A percentile compares a stretch with the other conserved stretches of the same genome.
Evolutionary conservation across 2,113 vertebrate species (phyloP).

Genomic region (Sclerurus mexicanus): DNA sequence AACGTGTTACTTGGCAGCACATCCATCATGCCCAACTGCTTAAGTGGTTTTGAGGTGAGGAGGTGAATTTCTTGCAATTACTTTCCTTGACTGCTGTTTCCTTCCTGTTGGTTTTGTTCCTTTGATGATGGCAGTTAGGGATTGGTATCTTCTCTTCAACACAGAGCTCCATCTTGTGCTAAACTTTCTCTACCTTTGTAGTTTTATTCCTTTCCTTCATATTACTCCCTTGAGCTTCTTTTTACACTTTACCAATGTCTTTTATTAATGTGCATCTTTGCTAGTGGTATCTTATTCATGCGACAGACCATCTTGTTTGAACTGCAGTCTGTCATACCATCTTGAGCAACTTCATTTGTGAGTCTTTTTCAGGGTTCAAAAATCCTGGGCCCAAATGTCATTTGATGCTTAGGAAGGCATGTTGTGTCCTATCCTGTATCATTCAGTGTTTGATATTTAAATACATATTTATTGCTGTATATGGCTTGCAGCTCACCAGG

Average conservation of each 20-base stretch:
- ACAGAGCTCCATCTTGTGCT: background rate
- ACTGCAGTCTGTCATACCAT: background rate
- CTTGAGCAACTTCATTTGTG: background rate
- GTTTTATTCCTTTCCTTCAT: background rate
- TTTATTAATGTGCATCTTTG: background rate
- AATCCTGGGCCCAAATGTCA: background rate
- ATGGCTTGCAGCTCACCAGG: background rate
- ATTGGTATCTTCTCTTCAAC: background rate
- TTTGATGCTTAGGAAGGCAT: background rate
- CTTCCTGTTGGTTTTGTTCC: background rate
- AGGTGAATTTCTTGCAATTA: background rate
- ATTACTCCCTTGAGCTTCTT: background rate
- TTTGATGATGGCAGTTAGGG: background rate
- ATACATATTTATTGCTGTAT: background rate
- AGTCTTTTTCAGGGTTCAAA: background rate
- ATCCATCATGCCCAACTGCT: background rate
- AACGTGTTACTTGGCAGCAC: background rate
- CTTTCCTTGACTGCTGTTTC: background rate
- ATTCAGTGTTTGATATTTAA: background rate
- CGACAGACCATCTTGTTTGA: background rate
- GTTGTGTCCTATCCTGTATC: rapidly evolving
- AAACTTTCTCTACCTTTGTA: background rate
- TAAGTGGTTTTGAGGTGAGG: background rate
- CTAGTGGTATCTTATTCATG: background rate
- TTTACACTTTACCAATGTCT: background rate